Conservation (phyloP, 2,797 vertebrate species). For the Micropoecilia bifurca region DNA sequence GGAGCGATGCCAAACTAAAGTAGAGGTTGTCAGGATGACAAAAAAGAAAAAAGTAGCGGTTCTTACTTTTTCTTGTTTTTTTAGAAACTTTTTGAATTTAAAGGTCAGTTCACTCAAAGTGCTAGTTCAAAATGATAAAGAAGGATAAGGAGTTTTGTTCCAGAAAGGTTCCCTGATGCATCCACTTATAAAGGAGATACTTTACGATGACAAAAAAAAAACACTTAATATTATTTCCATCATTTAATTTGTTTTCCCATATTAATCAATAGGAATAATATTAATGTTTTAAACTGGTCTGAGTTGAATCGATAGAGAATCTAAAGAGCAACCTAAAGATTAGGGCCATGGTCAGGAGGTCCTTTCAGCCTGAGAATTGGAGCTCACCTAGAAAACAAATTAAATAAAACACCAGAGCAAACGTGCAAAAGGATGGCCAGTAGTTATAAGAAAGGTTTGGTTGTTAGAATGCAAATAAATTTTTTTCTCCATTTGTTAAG, state of each 20-base stretch:
- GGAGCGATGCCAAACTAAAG: constrained; percentile 7
- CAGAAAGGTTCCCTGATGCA: neutral
- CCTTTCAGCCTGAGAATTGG: neutral
- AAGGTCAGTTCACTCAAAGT: constrained; percentile 2
- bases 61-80: neutral
- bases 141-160: neutral
- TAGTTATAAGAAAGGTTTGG: neutral
- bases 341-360: neutral
- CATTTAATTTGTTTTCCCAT: too few relatives aligned
- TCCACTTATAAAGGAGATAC: neutral
- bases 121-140: neutral
- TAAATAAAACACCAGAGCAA: neutral
- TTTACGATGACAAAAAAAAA: neutral
- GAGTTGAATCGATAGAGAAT: neutral
- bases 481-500: neutral
- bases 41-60: neutral
- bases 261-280: neutral
- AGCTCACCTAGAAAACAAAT: neutral
- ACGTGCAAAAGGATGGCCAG: neutral
- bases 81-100: neutral
- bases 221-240: too few relatives aligned
- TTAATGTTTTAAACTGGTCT: neutral
- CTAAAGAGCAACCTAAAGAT: neutral
- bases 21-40: constrained; percentile 2
- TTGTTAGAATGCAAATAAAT: neutral